Base-by-base conservation (phyloP, 2,888 invertebrate genomes). In the Adineta ricciae region DNA sequence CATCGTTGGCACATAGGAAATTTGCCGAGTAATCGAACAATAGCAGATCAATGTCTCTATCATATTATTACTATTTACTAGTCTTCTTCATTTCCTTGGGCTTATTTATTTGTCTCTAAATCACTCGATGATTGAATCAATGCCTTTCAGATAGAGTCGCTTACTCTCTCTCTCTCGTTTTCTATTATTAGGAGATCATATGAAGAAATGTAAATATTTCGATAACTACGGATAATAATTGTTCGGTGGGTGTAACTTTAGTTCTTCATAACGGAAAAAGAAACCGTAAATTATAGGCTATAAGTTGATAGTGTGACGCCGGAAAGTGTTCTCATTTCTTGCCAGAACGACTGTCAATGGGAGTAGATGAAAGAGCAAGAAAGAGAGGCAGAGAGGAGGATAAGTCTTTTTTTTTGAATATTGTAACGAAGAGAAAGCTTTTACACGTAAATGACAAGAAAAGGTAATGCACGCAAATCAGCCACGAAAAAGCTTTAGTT, bases 241-340 rank as follows among this genome's bases (percentile, higher is more conserved):
- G 64, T 14, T 64, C 11, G n/a, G 16, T 27, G 64, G 1, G 14
- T 64, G 32, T 32, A 14, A 64, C 32, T 64, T 4, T 27, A 46
- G n/a, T 21, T 56, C 27, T 32, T 64, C 16, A 46, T 46, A 46
- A 46, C 14, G 8, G 3, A 32, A 32, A 9, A 64, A 32, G 27
- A 64, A 64, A 64, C n/a, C 64, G 64, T 64, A 27, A 64, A 64
- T 64, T 64, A 64, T 64, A 14, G 32, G 64, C 64, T 64, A 64
- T 64, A 16, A 64, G 64, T 27, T 64, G 16, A 16, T 27, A 27
- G 32, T 16, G n/a, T 27, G 64, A 64, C 27, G 64, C 64, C 32
- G 64, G 64, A 64, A 64, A 32, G 27, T 1, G 14, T 16, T 64
- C 64, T 32, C 32, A 27, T 64, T 64, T 27, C 16, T 32, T 9